Conservation (phyloP, 1,140 invertebrate species). For the Temnothorax longispinosus region DNA sequence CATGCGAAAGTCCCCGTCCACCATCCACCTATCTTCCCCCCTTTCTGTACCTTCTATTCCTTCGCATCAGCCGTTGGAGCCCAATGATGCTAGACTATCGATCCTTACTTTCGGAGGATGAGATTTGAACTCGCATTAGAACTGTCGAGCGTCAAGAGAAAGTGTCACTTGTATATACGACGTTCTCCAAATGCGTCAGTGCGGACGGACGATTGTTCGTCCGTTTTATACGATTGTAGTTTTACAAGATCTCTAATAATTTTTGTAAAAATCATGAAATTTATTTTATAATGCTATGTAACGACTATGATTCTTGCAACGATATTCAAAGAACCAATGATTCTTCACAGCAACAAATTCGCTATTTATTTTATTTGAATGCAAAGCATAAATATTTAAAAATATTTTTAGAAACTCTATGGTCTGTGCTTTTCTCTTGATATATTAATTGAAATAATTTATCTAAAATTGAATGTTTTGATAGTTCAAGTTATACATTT, state of each 20-base stretch:
- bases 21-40: constrained; percentile 58
- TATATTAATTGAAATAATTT: not conserved
- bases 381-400: not conserved
- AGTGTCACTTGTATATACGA: constrained; percentile 77
- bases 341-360: not conserved
- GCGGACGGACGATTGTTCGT: constrained; percentile 38
- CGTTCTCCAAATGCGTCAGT: constrained; percentile 67
- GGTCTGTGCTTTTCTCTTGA: not conserved
- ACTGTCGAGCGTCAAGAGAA: constrained; percentile 73
- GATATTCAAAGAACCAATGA: not conserved
- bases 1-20: constrained; percentile 72
- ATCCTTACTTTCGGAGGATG: constrained; percentile 76
- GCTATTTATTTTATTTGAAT: not conserved
- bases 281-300: not conserved
- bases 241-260: constrained; percentile 27
- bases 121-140: constrained; percentile 78
- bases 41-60: constrained; percentile 60
- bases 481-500: not conserved
- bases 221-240: not conserved
- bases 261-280: constrained; percentile 49
- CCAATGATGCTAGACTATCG: constrained; percentile 83
- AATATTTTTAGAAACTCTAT: not conserved
- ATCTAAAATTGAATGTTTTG: not conserved
- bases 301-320: not conserved
- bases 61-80: constrained; percentile 75